Conservation (phyloP, 2,888 invertebrate genomes). For the Chaetoderma sp. region DNA sequence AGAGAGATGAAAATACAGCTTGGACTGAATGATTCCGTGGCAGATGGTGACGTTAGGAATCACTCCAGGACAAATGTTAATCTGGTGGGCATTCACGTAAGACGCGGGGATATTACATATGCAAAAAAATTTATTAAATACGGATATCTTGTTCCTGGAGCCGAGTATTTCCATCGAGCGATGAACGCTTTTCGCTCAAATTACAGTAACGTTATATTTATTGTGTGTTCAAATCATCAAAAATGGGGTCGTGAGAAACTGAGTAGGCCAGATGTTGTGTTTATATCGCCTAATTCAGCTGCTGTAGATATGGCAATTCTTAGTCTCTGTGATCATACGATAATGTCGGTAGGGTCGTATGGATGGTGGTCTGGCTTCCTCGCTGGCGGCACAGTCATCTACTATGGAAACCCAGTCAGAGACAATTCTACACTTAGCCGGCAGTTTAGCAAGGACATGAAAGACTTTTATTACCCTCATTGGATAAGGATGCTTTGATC, state of each 20-base stretch:
- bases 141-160: slow-evolving; percentile 43
- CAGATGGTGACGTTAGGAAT: too few species aligned
- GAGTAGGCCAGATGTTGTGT: slow-evolving; percentile 14
- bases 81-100: slow-evolving; percentile 42
- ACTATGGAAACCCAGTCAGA: slow-evolving; percentile 21
- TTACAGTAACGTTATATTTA: slow-evolving; percentile 33
- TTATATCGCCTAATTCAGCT: slow-evolving; percentile 24
- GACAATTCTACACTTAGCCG: too few species aligned
- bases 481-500: too few species aligned
- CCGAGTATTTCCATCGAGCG: slow-evolving; percentile 37
- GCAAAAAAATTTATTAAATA: slow-evolving; percentile 12
- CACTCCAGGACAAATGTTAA: neutral
- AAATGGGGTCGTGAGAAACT: slow-evolving; percentile 39
- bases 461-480: too few species aligned
- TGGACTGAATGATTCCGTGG: too few species aligned
- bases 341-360: slow-evolving; percentile 64
- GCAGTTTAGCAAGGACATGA: too few species aligned
- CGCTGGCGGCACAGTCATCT: slow-evolving; percentile 48
- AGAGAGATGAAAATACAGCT: slow-evolving; percentile 5
- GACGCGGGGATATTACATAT: slow-evolving; percentile 42
- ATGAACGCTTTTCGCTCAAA: slow-evolving; percentile 40
- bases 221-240: slow-evolving; percentile 44
- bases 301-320: slow-evolving; percentile 44
- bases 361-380: slow-evolving; percentile 64
- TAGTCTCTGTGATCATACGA: slow-evolving; percentile 67